Conservation (phyloP, 2,888 invertebrate species). For the Phania funesta region DNA sequence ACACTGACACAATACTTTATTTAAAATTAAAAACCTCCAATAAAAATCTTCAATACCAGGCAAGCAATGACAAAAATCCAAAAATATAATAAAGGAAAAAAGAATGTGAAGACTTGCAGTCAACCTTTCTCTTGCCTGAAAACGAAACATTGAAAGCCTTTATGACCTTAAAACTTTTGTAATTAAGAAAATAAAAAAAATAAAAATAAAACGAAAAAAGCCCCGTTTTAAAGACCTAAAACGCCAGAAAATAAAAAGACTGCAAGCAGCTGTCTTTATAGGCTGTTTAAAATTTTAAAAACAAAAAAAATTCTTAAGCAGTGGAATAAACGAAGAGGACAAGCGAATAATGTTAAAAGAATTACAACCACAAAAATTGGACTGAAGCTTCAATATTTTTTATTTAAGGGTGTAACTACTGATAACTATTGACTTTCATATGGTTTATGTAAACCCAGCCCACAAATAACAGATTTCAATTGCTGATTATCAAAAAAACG, state of each 20-base stretch:
- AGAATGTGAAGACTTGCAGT: neutral
- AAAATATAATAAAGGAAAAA: neutral
- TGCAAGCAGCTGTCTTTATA: slow-evolving; percentile 52
- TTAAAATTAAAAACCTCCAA: slow-evolving; percentile 3
- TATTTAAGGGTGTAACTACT: slow-evolving; percentile 56
- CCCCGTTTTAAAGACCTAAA: slow-evolving; percentile 26
- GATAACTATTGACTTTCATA: slow-evolving; percentile 58
- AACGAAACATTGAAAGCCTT: slow-evolving; percentile 27
- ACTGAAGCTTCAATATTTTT: slow-evolving; percentile 17
- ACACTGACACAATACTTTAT: slow-evolving; percentile 21
- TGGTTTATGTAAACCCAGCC: slow-evolving; percentile 63
- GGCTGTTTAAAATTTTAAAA: slow-evolving; percentile 3
- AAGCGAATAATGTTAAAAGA: slow-evolving; percentile 10
- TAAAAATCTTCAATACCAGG: slow-evolving; percentile 17
- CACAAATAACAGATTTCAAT: slow-evolving; percentile 63
- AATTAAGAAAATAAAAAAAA: slow-evolving; percentile 51
- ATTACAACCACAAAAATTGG: slow-evolving; percentile 9
- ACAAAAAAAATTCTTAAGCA: neutral
- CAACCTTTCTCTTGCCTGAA: slow-evolving; percentile 28
- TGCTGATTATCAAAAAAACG: slow-evolving; percentile 53
- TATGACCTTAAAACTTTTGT: slow-evolving; percentile 48
- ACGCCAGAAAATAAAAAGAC: slow-evolving; percentile 36
- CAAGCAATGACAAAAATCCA: neutral
- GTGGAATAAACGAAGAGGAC: slow-evolving; percentile 32
- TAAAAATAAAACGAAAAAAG: neutral